Base-by-base conservation (phyloP, 2,113 vertebrate genomes). In the Melanocharis versteri region DNA sequence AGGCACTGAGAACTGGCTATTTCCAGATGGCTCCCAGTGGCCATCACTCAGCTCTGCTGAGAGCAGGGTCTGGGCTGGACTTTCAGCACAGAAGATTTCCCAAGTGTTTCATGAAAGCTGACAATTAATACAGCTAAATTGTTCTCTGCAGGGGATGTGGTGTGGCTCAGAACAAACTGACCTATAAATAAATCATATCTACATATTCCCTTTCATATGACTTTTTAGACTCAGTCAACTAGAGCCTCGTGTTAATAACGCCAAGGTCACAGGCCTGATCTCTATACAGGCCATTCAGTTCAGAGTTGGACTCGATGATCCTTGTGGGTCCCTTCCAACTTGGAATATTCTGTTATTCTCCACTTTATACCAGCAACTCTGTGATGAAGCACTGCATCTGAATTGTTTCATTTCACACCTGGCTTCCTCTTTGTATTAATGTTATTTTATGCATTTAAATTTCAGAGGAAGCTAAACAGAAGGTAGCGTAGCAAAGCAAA, bases 331-430 rank as follows among this genome's bases (percentile, higher is more conserved):
- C 54, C 47, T 69, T 69, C 84, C 54, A 39, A 7, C 54, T 10
- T 28, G n/a, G 54, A 69, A 61, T 78, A 23, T 20, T 53, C 45
- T 44, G 14, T 44, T 33, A 27, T 50, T 60, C 53, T 86, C 33
- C 9, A 23, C 35, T 58, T 85, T 58, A 58, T 48, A 47, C 17
- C n/a, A 62, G 19, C 13, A 56, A 20, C 42, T 56, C 68, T 23
- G 47, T 78, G 83, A 94, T 91, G 62, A 78, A 89, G 31, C 33
- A 39, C n/a, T 73, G 24, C 60, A 16, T 60, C 51, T 47, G 69
- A 87, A 84, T 75, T 51, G 40, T 69, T 95, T 87, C 19, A 92
- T 96, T 96, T 95, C 91, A 89, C n/a, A 82, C 77, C 65, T 64
- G 83, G 31, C 53, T 94, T 91, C 72, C 51, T 58, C 53, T 78